Conservation (phyloP, 2,113 vertebrate species). For the Catagonus wagneri region DNA sequence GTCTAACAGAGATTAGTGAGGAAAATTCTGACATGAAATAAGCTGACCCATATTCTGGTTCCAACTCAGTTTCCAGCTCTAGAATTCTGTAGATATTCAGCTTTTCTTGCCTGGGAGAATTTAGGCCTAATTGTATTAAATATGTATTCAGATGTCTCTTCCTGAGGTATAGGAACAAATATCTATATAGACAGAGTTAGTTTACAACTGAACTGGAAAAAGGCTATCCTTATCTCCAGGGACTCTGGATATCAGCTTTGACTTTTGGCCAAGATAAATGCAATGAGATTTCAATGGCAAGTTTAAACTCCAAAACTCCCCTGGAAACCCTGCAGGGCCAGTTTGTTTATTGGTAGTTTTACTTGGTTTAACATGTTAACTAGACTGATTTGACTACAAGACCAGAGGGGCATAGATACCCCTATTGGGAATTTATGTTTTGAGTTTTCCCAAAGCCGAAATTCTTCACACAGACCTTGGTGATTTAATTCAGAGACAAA, state of each 20-base stretch:
- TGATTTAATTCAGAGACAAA: not conserved
- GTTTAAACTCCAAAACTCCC: not conserved
- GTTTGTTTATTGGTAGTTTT: slow-evolving; percentile 34
- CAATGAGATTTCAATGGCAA: not conserved
- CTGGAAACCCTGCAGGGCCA: not conserved
- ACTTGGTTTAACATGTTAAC: not conserved
- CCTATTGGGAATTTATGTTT: not conserved
- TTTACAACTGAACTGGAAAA: not conserved
- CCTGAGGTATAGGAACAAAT: not conserved
- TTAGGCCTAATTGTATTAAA: not conserved
- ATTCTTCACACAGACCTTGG: not conserved
- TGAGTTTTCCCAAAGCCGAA: not conserved
- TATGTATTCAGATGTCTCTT: slow-evolving; percentile 6
- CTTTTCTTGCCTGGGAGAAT: not conserved
- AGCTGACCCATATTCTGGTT: not conserved
- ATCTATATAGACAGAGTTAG: not conserved
- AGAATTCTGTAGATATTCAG: not conserved
- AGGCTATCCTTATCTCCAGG: not conserved
- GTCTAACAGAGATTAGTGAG: not conserved
- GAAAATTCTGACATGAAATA: slow-evolving; percentile 38
- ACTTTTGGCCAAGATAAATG: not conserved
- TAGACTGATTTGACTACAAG: not conserved
- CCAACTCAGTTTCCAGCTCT: not conserved
- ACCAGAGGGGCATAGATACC: not conserved
- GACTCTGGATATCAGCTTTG: not conserved